Evolutionary conservation across 2,113 vertebrate genomes (phyloP).

Genomic region (Trematocara macrostoma): DNA sequence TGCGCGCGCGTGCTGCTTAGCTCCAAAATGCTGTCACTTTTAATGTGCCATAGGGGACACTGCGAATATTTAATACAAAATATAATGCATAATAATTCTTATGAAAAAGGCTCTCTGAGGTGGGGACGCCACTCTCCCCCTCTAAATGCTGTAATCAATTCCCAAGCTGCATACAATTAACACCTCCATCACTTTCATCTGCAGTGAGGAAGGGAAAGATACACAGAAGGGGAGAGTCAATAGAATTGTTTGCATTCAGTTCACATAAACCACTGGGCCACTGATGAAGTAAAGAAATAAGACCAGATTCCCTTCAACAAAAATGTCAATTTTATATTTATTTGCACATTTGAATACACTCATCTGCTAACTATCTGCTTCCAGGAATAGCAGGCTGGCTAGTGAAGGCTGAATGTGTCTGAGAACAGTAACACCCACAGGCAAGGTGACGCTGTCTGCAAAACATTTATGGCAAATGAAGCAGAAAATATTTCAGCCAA

Average conservation of each 20-base stretch:
- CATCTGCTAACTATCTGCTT: neutral
- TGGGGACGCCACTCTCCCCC: neutral
- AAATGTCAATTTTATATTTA: neutral
- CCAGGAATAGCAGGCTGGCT: neutral
- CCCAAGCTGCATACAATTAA: constrained; percentile 39
- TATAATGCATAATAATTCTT: constrained; percentile 30
- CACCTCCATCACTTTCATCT: constrained; percentile 32
- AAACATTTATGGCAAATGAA: constrained; percentile 9
- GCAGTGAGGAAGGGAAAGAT: neutral
- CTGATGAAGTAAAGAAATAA: neutral
- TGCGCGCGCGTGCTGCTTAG: neutral
- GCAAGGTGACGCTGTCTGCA: constrained; percentile 21
- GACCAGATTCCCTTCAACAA: neutral
- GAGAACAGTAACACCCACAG: constrained; percentile 7
- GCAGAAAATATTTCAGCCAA: neutral
- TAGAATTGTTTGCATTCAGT: constrained; percentile 20
- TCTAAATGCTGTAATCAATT: constrained; percentile 28
- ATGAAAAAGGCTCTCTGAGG: constrained; percentile 14
- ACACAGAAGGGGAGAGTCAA: neutral
- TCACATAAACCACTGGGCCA: constrained; percentile 2
- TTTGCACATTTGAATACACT: neutral
- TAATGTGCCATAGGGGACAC: constrained; percentile 14
- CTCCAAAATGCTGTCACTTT: constrained; percentile 41
- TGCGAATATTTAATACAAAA: constrained; percentile 32
- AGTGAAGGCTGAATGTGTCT: neutral